Base-by-base conservation (phyloP, 2,797 vertebrate species). In the Enteromius fasciolatus region DNA sequence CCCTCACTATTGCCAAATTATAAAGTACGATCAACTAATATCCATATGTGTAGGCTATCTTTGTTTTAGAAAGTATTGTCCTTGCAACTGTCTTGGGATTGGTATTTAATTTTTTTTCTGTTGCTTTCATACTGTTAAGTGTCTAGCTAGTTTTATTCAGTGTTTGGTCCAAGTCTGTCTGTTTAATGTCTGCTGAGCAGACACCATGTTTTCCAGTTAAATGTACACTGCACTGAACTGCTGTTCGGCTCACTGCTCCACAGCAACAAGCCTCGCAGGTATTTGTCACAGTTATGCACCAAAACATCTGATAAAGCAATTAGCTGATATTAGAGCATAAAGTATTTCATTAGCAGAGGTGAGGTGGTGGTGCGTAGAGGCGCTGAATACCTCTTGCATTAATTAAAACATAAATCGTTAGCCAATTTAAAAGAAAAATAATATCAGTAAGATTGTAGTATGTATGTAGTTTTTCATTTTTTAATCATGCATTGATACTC, bases 231-330 rank as follows among this genome's bases (percentile, higher is more conserved):
- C 44, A 57, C 36, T 11, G 31, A 59, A 63, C 20, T 17, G 44
- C 36, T 46, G 25, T 76, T 64, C 31, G n/a, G 31, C 70, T 81
- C 59, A 66, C 33, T 68, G 63, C 63, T 76, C 73, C 72, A 46
- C 81, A 81, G 31, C 59, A 74, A 81, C 54, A 46, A 76, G 63
- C 73, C 81, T 82, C 46, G 36, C 63, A 68, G 81, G 81, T 82
- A 76, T 82, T 68, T 69, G 63, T 57, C 73, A 82, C 81, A 57
- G 73, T 46, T 68, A 68, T 59, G 73, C 63, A 68, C 36, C 50
- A 76, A 76, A 76, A 46, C 72, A 82, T 52, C 72, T 78, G 28
- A 82, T 82, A 72, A 67, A 18, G 33, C 50, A 64, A 78, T 85
- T 81, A 85, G 23, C 23, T 82, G 33, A 77, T 64, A 76, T 76